Base-by-base conservation (phyloP, 2,797 vertebrate genomes). In the Trematomus bernacchii region DNA sequence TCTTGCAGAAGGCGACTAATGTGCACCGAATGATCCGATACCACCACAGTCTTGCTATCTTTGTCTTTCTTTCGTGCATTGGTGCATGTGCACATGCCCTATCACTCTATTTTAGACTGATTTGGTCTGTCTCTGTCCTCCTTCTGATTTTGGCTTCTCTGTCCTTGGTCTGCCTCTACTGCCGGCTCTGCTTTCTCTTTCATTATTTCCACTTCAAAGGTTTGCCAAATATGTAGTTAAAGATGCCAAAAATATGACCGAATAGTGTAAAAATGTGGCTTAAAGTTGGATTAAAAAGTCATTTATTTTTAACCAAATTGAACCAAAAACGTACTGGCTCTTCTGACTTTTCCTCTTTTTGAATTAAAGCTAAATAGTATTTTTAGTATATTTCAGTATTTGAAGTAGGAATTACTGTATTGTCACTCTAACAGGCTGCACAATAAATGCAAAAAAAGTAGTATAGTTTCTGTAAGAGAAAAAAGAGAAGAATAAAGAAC, bases 1-100 rank as follows among this genome's bases (percentile, higher is more conserved):
- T 57, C 68, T 59, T 23, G 59, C 47, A 74, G 51, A 73, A 47
- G 63, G 58, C 44, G 30, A 48, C 37, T 43, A 33, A 69, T 80
- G 62, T 80, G 50, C 74, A 66, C 68, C 10, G 30, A 74, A 50
- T 61, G 54, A 61, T 71, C 66, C 42, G 6, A 61, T 52, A 58
- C 42, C 66, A 54, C 44, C 66, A 53, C 52, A 55, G 50, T 75
- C 58, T 76, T 63, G 43, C 64, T 51, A 33, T 71, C 47, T n/a
- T 21, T 27, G 30, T 65, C 33, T 66, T 33, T 52, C 6, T 57
- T n/a, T 66, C 54, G 47, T 58, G 14, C 14, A 21, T 37, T 46
- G 37, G 65, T 43, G 43, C 21, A 21, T 59, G 55, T 60, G 44
- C 53, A 72, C 54, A 57, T 66, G 30, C 50, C 14, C 53, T 40